Evolutionary conservation across 2,888 invertebrate genomes (phyloP), one percentile per base, ranked within the genome.

Genomic region (Ecliptopera silaceata): DNA sequence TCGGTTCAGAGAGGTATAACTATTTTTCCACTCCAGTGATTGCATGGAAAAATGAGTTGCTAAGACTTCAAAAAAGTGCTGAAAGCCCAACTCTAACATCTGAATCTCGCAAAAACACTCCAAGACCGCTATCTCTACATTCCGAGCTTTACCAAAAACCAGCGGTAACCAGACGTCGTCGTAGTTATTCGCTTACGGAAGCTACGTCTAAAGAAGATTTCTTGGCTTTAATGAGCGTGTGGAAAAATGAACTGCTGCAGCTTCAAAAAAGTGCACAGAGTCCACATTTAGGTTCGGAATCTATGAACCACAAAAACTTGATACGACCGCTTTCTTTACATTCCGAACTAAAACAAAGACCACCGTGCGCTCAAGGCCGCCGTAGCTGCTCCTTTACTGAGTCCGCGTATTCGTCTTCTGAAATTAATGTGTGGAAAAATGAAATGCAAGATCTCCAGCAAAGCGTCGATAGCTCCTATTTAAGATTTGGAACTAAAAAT

Each of bases 11-110:
- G n/a, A 13, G 22, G 4, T 32, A 20, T 29, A 48, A 31, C 43
- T 38, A 48, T 38, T 43, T 22, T 32, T 48, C 54, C 10, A 54
- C 34, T 18, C 48, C 48, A 13, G 43, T 54, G 1, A 36, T 20
- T 20, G 42, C 42, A 22, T 54, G 54, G 54, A 54, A 54, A 54
- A 48, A 54, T 31, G 54, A 54, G 38, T 48, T 54, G 20, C 11
- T 54, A 10, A 43, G 36, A 31, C 54, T 54, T 10, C 43, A 54
- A 47, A 48, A 54, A 31, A 54, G 42, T 43, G 42, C 31, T 29
- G 42, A 43, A 5, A 54, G 29, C 17, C 44, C 49, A 17, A 18
- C 22, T 46, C 4, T 48, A 2, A 31, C 11, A 34, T 12, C 17
- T 8, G 15, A 39, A 18, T 26, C 47, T 20, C 17, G 29, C 18